Percentiles rank a stretch among this genome's conserved stretches.
Conservation (phyloP, 2,797 vertebrate genomes). For the Dipus sagitta region DNA sequence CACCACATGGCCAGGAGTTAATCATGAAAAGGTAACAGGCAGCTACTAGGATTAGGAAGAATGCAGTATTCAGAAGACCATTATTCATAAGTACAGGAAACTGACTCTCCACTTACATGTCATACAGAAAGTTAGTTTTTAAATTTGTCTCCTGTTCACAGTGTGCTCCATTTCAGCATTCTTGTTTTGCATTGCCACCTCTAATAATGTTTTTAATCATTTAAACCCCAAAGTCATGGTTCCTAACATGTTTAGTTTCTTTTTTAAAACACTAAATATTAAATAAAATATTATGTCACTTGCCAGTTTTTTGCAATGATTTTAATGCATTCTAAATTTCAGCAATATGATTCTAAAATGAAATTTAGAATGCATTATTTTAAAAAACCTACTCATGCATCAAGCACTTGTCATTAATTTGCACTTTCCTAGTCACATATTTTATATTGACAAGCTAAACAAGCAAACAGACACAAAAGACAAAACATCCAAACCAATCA, state of each 20-base stretch:
- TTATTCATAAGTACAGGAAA: background rate
- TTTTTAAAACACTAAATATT: no score
- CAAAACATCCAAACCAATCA: no score
- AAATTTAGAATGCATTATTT: no score
- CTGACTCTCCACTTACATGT: background rate
- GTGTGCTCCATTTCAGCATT: background rate
- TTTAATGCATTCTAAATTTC: no score
- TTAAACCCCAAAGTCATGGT: background rate
- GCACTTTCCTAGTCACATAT: background rate
- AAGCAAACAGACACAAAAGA: no score
- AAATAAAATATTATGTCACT: background rate
- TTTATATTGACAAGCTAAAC: background rate
- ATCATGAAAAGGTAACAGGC: background rate
- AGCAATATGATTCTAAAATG: no score
- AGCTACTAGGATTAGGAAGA: background rate
- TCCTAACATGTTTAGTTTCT: background rate
- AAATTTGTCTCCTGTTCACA: background rate
- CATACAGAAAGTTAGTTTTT: background rate
- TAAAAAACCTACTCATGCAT: background rate
- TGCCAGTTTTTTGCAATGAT: background rate
- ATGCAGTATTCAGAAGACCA: background rate
- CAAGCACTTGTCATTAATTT: background rate
- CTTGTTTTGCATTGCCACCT: background rate
- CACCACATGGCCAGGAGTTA: background rate
- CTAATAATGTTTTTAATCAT: background rate